Evolutionary conservation across 2,888 invertebrate species (phyloP), one percentile per base, ranked within the genome.

Genomic region (Oscheius sp.): DNA sequence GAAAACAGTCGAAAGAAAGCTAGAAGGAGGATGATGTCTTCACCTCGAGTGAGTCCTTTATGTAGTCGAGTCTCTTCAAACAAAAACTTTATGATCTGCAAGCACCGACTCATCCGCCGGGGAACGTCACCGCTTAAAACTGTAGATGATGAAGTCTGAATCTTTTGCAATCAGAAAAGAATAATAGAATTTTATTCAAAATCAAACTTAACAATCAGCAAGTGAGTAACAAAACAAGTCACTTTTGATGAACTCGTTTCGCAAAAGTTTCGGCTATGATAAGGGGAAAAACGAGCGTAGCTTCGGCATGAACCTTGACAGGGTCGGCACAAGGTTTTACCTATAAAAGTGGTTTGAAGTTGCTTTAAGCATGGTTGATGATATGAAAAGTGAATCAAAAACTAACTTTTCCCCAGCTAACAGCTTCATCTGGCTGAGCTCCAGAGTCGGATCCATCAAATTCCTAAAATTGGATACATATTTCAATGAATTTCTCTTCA

Each of bases 241-340:
- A 37, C 39, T 33, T 20, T 6, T 25, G 20, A 29, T 61, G 61
- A 25, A 61, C 27, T 29, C 61, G 42, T 42, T 74, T 78, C 1
- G 94, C 96, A 90, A 98, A 99, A 17, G 97, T 97, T 89, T 96
- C 93, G 2, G 93, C 96, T 0, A 98, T 95, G 70, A 98, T 89
- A 65, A 98, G 88, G 0, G 98, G 98, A 87, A 99, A 94, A 1
- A 97, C 91, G 53, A 99, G 89, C 39, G 92, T 93, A 2, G 96
- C 96, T 88, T 99, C 98, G 0, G 83, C 82, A 45, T 75, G 74
- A 2, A 79, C 79, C 42, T 79, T 79, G 10, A 79, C 71, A 0
- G 79, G 75, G 8, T 65, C 61, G 3, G 75, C 73, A 15, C 57
- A 39, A 29, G 79, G 76, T 46, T 79, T 79, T 57, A 79, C 71